Evolutionary conservation across 2,888 invertebrate genomes (phyloP), one percentile per base, ranked within the genome.

Genomic region (Dryadula phaetusa): DNA sequence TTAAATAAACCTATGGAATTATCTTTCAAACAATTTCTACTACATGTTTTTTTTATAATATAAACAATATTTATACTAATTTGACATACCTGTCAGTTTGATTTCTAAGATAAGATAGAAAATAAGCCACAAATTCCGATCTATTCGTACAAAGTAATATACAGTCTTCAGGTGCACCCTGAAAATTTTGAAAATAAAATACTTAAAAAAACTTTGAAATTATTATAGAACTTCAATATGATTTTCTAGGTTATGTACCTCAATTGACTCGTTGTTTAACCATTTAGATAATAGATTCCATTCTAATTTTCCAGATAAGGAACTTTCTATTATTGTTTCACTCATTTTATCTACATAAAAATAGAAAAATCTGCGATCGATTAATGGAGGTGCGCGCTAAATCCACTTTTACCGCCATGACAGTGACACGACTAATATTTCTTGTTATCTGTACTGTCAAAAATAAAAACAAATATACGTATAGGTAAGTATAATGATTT

Each of bases 51-150:
- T n/a, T 32, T 7, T 20, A 20, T 16, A 56, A 25, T 28, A 37
- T 22, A 7, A 64, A 12, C 18, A 52, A 20, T n/a, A 66, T 3
- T 18, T 18, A 65, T 5, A 8, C 20, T 18, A 53, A 16, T 28
- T 62, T 25, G 0, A 74, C 85, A 82, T 84, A 94, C 86, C 86
- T 84, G 69, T 94, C 93, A 42, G 94, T 94, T 77, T 94, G 93
- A 73, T 83, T 91, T 56, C 94, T 87, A 70, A 95, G 77, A 77
- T 90, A 93, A 25, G 94, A 91, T 69, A 94, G 79, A 79, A 93
- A 94, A 79, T 91, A 93, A n/a, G 93, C 84, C 37, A 94, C 93
- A 80, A 95, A 95, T 72, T 94, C 94, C 63, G 80, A 87, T 71
- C 81, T 85, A 70, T 83, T 87, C 72, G 88, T 90, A 75, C 88